Percentiles rank a stretch among this genome's conserved stretches.
phyloP scores from a whole-genome alignment of 1,140 invertebrate genomes.

The Phortica variegata region DNA sequence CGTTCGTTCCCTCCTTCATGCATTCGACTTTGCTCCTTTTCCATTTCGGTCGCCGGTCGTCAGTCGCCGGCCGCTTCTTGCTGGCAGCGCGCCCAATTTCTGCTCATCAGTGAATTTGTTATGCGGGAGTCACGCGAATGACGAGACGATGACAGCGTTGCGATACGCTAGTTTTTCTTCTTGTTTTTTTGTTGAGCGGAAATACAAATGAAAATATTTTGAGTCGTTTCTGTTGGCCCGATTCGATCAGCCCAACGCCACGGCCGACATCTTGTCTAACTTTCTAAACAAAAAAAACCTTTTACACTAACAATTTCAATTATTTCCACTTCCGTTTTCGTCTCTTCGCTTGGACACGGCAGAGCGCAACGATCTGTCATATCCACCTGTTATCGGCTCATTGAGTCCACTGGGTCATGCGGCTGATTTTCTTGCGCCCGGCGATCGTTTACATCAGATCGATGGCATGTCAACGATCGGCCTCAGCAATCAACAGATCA shows the following conservation, averaged over 20 bases:
- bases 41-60: too few species aligned
- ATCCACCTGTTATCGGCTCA: conserved; percentile 54
- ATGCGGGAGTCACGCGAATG: too few species aligned
- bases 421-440: conserved; percentile 64
- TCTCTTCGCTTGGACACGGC: background rate
- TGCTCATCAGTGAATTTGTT: too few species aligned
- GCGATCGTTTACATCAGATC: conserved; percentile 76
- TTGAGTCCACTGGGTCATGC: conserved; percentile 53
- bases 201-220: conserved; percentile 3
- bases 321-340: conserved; percentile 6
- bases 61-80: too few species aligned
- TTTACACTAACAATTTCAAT: background rate
- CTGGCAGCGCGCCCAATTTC: too few species aligned
- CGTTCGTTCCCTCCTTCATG: too few species aligned
- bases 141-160: conserved; percentile 37
- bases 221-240: background rate
- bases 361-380: conserved; percentile 55
- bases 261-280: background rate
- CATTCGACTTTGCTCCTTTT: too few species aligned
- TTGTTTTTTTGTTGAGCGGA: too few species aligned
- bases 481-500: conserved; percentile 78
- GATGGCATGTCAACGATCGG: conserved; percentile 76
- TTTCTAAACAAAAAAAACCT: background rate
- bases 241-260: too few species aligned
- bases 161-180: too few species aligned